These are phyloP conservation scores for Metopia argyrocephala DNA, from an alignment of 2,888 invertebrate genomes.

Conservation along the genomic window DNA sequence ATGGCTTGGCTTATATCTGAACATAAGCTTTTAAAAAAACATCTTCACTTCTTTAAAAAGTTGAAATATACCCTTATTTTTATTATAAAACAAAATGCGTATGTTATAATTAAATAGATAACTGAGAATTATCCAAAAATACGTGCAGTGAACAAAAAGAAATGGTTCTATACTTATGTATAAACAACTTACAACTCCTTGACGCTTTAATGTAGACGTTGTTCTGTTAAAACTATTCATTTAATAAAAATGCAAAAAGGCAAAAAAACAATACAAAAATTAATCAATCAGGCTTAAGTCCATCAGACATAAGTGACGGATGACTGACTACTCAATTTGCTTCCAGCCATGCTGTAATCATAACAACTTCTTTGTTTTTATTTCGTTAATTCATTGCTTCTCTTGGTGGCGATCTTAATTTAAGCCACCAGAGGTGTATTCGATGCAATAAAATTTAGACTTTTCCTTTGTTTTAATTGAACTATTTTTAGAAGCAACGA, in stretches of 20 bases:
- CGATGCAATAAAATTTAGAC: not conserved
- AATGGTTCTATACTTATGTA: too few species aligned
- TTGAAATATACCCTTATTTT: too few species aligned
- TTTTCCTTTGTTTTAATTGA: conserved; percentile 3
- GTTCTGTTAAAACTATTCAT: not conserved
- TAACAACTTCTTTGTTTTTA: not conserved
- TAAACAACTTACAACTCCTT: too few species aligned
- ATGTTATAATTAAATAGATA: too few species aligned
- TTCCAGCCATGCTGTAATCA: conserved; percentile 1
- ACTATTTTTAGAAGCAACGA: conserved; percentile 24
- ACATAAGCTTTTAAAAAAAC: too few species aligned
- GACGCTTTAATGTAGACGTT: too few species aligned
- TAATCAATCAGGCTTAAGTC: conserved; percentile 35
- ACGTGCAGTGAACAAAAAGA: too few species aligned
- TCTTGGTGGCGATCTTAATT: conserved; percentile 1
- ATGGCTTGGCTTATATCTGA: too few species aligned
- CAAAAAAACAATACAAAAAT: not conserved
- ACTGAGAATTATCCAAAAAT: too few species aligned
- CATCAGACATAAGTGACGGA: not conserved
- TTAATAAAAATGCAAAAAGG: not conserved
- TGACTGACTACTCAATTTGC: not conserved
- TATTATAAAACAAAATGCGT: too few species aligned
- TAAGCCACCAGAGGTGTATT: conserved; percentile 4
- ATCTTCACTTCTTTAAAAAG: too few species aligned
- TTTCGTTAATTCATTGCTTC: not conserved